These are phyloP conservation scores for Amitus sp. DNA, from an alignment of 2,888 invertebrate species.

Conservation along the genomic window DNA sequence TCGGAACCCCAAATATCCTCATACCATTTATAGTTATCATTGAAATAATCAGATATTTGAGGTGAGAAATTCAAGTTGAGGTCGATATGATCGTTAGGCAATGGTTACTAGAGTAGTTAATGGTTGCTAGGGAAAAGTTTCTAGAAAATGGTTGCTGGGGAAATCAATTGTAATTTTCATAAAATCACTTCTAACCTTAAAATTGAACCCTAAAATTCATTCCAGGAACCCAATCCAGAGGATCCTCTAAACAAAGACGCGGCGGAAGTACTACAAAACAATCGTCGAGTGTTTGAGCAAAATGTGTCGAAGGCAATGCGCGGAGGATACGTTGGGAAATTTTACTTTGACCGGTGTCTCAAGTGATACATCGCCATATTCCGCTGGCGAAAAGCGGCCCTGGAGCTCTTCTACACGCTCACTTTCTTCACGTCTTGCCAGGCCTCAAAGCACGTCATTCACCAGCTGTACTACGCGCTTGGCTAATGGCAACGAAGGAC, in stretches of 20 bases:
- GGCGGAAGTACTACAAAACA: conserved; percentile 95
- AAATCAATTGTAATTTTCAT: too few relatives aligned
- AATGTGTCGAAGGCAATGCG: conserved; percentile 97
- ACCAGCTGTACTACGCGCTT: conserved; percentile 57
- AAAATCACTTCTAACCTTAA: too few relatives aligned
- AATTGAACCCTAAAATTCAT: too few relatives aligned
- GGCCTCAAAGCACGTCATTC: conserved; percentile 59
- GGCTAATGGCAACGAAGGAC: conserved; percentile 34
- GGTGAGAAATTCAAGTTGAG: too few relatives aligned
- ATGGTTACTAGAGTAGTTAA: too few relatives aligned
- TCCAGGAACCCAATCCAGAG: conserved; percentile 97
- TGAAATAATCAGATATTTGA: too few relatives aligned
- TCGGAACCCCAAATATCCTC: too few relatives aligned
- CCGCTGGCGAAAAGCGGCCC: conserved; percentile 30
- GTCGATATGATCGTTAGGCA: too few relatives aligned
- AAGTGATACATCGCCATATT: conserved; percentile 75
- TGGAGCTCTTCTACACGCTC: conserved; percentile 54
- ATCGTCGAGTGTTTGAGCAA: conserved; percentile 92
- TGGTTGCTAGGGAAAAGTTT: too few relatives aligned
- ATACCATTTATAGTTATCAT: too few relatives aligned
- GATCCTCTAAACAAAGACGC: conserved; percentile 99
- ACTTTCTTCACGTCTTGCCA: conserved; percentile 58
- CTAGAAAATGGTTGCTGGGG: too few relatives aligned
- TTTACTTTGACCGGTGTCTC: conserved; percentile 95
- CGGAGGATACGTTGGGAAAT: conserved; percentile 93